These are phyloP conservation scores for Rhamnusium bicolor DNA, from an alignment of 2,888 invertebrate genomes.

Conservation along the genomic window DNA sequence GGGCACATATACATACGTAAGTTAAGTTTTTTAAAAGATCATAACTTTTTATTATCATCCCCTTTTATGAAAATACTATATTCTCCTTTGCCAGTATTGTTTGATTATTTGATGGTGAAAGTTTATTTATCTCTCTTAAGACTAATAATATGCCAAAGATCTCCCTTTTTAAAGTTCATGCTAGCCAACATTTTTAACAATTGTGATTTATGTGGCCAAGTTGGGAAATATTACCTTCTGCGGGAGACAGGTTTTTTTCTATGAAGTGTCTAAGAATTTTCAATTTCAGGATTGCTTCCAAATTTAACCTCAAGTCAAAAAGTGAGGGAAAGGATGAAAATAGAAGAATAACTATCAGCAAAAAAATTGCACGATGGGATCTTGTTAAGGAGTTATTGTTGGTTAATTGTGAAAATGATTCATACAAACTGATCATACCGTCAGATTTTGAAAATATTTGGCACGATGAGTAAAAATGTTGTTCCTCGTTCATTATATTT, in stretches of 20 bases:
- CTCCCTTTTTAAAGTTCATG: too few species aligned
- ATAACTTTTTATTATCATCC: too few species aligned
- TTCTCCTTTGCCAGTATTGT: too few species aligned
- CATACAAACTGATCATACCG: constrained; percentile 57
- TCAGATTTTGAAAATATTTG: constrained; percentile 55
- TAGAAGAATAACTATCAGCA: constrained; percentile 58
- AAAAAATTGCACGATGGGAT: constrained; percentile 56
- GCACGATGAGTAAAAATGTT: constrained; percentile 16
- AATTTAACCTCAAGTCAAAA: constrained; percentile 58
- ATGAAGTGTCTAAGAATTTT: not conserved
- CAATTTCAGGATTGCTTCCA: constrained; percentile 50
- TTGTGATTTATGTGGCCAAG: too few species aligned
- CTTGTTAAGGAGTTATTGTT: constrained; percentile 57
- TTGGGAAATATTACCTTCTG: too few species aligned
- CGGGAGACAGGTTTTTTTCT: too few species aligned
- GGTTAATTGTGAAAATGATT: constrained; percentile 53
- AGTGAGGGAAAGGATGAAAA: constrained; percentile 59
- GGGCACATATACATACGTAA: constrained; percentile 59
- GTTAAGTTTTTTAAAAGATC: too few species aligned
- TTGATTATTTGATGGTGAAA: too few species aligned
- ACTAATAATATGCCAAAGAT: too few species aligned
- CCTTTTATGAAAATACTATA: too few species aligned
- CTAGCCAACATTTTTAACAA: too few species aligned
- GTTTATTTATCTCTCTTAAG: too few species aligned
- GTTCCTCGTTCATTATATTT: not conserved